A percentile compares a stretch with the other conserved stretches of the same genome.
phyloP scores from a whole-genome alignment of 1,140 invertebrate genomes.

The Procambarus virginalis region DNA sequence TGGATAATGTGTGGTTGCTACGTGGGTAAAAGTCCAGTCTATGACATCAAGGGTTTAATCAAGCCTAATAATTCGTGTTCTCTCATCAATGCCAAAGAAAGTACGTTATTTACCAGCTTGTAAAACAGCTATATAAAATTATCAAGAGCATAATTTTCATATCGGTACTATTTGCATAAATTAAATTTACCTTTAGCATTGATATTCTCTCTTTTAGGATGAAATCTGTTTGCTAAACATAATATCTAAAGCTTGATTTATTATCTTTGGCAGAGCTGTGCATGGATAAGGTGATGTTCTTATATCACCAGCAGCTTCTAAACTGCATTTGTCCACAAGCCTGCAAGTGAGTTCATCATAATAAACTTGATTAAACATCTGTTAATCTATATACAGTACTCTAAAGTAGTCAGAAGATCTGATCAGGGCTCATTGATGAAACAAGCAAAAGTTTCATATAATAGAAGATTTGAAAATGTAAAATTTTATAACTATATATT shows the following conservation, averaged over 20 bases:
- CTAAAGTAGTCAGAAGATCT: too few relatives aligned
- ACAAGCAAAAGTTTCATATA: too few relatives aligned
- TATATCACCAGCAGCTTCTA: conserved; percentile 13
- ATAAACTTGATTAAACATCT: too few relatives aligned
- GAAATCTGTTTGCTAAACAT: too few relatives aligned
- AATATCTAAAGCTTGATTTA: neutral
- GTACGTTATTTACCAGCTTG: neutral
- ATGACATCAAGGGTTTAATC: neutral
- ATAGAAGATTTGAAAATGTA: too few relatives aligned
- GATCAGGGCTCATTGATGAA: too few relatives aligned
- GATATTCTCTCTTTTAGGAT: too few relatives aligned
- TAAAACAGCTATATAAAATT: neutral
- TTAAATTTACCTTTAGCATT: too few relatives aligned
- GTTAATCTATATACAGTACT: too few relatives aligned
- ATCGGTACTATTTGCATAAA: too few relatives aligned
- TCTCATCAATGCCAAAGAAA: conserved; percentile 29
- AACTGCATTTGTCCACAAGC: conserved; percentile 53
- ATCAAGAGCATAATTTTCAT: neutral
- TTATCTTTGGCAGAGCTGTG: conserved; percentile 34
- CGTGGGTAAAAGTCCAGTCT: conserved; percentile 40
- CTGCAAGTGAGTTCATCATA: conserved; percentile 53
- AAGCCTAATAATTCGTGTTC: neutral
- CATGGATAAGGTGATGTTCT: conserved; percentile 45
- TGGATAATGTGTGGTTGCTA: conserved; percentile 43
- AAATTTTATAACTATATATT: too few relatives aligned